phyloP scores from a whole-genome alignment of 2,888 invertebrate genomes.

The Rambutsinella grinnellia region DNA sequence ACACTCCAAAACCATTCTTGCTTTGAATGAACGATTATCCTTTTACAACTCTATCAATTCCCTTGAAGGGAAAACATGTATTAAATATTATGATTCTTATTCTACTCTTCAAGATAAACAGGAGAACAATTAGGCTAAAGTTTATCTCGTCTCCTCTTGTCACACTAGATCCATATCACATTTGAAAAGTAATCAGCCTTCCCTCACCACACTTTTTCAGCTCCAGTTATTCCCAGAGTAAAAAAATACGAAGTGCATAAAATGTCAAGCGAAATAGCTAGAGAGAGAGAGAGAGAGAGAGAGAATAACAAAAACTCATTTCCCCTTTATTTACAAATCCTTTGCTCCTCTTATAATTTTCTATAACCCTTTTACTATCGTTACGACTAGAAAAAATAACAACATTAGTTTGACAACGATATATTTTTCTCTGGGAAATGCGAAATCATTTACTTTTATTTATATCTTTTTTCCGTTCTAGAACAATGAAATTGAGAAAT shows the following conservation, averaged over 20 bases:
- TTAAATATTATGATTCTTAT: no score
- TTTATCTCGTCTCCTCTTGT: constrained; percentile 12
- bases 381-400: background rate
- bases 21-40: no score
- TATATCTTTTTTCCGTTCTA: constrained; percentile 7
- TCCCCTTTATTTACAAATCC: background rate
- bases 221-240: constrained; percentile 29
- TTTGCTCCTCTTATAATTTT: background rate
- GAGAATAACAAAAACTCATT: background rate
- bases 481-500: constrained; percentile 2
- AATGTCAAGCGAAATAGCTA: background rate
- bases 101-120: no score
- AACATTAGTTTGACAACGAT: background rate
- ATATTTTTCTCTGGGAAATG: background rate
- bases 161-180: constrained; percentile 7
- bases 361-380: background rate
- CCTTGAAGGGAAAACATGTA: no score
- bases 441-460: constrained; percentile 11
- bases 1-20: no score
- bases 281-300: no score
- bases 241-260: background rate
- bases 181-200: background rate
- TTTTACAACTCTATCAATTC: no score
- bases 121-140: background rate
- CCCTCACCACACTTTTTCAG: constrained; percentile 19